Conservation (phyloP, 2,888 invertebrate species). For the Oscheius onirici region DNA sequence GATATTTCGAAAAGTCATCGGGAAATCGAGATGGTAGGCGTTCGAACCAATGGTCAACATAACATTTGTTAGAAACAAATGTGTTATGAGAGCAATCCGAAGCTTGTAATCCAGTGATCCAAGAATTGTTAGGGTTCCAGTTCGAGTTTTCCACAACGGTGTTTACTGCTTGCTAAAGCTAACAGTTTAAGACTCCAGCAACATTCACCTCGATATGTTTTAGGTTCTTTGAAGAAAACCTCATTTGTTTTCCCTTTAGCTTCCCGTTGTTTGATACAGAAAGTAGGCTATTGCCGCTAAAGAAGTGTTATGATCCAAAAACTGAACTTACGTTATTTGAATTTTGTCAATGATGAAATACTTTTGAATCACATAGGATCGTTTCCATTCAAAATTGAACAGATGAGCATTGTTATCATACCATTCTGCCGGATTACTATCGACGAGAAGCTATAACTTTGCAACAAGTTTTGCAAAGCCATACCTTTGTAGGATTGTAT, state of each 20-base stretch:
- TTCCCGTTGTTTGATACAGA: background rate
- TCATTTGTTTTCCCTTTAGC: background rate
- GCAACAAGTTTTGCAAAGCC: background rate
- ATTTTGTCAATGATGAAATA: constrained; percentile 42
- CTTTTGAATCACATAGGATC: constrained; percentile 45
- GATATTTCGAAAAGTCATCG: constrained; percentile 44
- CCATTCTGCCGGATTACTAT: constrained; percentile 59
- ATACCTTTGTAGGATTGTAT: constrained; percentile 63
- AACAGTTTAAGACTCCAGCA: background rate
- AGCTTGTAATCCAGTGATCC: constrained; percentile 2
- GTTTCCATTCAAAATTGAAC: constrained; percentile 51
- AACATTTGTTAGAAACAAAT: constrained; percentile 15
- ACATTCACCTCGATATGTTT: background rate
- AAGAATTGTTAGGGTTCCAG: background rate
- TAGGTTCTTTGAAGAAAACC: background rate
- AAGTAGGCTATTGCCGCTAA: background rate
- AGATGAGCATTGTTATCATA: constrained; percentile 60
- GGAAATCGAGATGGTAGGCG: constrained; percentile 36
- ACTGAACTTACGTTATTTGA: constrained; percentile 22
- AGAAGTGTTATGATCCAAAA: background rate
- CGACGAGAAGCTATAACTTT: constrained; percentile 56
- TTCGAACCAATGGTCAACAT: constrained; percentile 31
- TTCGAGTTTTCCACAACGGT: background rate
- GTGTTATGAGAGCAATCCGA: background rate
- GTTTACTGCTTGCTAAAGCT: background rate